These are phyloP conservation scores for Tethea ocularis DNA, from an alignment of 2,888 invertebrate species.

Conservation along the genomic window DNA sequence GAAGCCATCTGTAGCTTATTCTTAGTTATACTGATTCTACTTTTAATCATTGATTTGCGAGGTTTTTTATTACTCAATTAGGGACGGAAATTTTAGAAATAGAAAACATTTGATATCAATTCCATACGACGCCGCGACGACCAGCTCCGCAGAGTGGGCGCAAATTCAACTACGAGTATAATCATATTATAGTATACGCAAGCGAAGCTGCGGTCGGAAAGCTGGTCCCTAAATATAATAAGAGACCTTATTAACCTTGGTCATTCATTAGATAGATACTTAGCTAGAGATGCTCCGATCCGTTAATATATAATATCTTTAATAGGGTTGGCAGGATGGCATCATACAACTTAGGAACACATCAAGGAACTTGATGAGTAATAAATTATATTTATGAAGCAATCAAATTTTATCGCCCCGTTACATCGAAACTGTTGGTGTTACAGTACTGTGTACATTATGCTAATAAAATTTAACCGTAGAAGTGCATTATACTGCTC, in stretches of 20 bases:
- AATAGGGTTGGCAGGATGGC: background rate
- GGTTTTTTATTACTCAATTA: too few species aligned
- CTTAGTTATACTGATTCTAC: background rate
- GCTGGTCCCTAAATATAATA: background rate
- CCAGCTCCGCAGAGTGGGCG: too few species aligned
- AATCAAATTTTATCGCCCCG: constrained; percentile 10
- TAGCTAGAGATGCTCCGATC: background rate
- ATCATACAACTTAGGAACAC: background rate
- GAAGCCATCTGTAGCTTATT: background rate
- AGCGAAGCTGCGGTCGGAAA: too few species aligned
- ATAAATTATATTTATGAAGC: constrained; percentile 15
- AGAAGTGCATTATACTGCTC: background rate
- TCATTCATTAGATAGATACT: background rate
- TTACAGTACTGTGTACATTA: background rate
- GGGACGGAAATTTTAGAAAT: too few species aligned
- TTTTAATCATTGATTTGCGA: too few species aligned
- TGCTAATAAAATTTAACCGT: constrained; percentile 2
- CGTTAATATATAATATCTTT: constrained; percentile 5
- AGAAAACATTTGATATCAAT: too few species aligned
- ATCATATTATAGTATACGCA: too few species aligned
- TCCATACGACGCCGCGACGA: too few species aligned
- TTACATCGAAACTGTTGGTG: constrained; percentile 7
- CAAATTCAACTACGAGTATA: too few species aligned
- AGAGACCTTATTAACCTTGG: background rate
- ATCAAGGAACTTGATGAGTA: constrained; percentile 7